Evolutionary conservation across 2,888 invertebrate species (phyloP).

Genomic region (Cyrtodaria siliqua): DNA sequence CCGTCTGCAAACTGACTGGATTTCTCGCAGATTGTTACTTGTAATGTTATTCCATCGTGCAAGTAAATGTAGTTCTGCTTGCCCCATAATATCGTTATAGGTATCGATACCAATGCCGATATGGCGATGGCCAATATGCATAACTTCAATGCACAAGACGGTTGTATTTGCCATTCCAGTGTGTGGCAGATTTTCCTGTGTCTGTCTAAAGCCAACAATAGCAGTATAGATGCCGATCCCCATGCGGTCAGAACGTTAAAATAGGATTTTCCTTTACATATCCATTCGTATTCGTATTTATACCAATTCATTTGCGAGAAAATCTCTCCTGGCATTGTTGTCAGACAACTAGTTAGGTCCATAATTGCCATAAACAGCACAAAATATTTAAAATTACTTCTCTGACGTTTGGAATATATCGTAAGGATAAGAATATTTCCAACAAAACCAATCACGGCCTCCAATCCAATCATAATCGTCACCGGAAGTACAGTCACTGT

Average conservation of each 20-base stretch:
- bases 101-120: slow-evolving; percentile 30
- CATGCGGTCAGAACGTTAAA: slow-evolving; percentile 34
- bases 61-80: slow-evolving; percentile 13
- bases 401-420: slow-evolving; percentile 28
- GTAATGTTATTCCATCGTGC: not conserved
- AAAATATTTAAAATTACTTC: slow-evolving; percentile 48
- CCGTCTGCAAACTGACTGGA: not conserved
- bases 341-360: slow-evolving; percentile 45
- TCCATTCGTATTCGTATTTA: slow-evolving; percentile 17
- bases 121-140: slow-evolving; percentile 17
- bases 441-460: slow-evolving; percentile 36
- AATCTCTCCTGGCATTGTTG: slow-evolving; percentile 35
- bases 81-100: slow-evolving; percentile 48
- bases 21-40: slow-evolving; percentile 1
- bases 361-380: slow-evolving; percentile 41
- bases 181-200: slow-evolving; percentile 54
- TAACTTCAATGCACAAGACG: slow-evolving; percentile 33
- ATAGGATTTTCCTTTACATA: slow-evolving; percentile 44
- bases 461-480: slow-evolving; percentile 52
- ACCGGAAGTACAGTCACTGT: slow-evolving; percentile 46
- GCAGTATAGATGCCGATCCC: slow-evolving; percentile 39
- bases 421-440: slow-evolving; percentile 51
- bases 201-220: slow-evolving; percentile 52
- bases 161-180: slow-evolving; percentile 48
- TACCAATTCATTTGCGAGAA: slow-evolving; percentile 41